Conservation (phyloP, 2,113 vertebrate genomes). For the Engystomops pustulosus region DNA sequence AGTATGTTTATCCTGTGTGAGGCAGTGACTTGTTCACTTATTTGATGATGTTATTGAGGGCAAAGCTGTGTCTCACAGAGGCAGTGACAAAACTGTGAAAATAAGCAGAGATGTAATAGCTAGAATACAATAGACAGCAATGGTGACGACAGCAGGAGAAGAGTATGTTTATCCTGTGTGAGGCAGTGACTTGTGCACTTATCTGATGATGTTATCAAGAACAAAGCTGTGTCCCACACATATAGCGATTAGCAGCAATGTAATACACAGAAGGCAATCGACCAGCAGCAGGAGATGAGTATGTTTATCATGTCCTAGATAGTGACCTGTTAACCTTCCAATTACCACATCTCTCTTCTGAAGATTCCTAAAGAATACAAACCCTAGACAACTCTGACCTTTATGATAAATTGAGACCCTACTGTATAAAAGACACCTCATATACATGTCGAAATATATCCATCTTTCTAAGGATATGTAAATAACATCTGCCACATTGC, state of each 20-base stretch:
- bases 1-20: no score
- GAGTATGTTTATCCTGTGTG: background rate
- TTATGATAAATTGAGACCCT: no score
- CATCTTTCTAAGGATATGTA: background rate
- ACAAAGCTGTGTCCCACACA: background rate
- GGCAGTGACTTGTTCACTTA: no score
- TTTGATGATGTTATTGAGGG: no score
- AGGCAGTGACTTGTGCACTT: background rate
- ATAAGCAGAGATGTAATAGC: no score
- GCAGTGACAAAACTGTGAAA: no score
- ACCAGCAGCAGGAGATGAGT: background rate
- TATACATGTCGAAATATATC: no score
- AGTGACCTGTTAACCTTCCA: background rate
- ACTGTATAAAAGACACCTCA: no score
- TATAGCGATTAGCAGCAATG: no score
- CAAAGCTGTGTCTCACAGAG: background rate
- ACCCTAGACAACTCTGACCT: no score
- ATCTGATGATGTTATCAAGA: background rate
- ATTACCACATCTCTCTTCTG: no score
- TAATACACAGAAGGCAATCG: background rate
- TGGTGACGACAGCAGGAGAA: background rate
- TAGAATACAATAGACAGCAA: background rate
- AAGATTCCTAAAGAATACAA: no score
- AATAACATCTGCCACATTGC: background rate
- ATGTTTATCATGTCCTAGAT: background rate